These are phyloP conservation scores for Erpornis zantholeuca DNA, from an alignment of 2,113 vertebrate species.

Conservation along the genomic window DNA sequence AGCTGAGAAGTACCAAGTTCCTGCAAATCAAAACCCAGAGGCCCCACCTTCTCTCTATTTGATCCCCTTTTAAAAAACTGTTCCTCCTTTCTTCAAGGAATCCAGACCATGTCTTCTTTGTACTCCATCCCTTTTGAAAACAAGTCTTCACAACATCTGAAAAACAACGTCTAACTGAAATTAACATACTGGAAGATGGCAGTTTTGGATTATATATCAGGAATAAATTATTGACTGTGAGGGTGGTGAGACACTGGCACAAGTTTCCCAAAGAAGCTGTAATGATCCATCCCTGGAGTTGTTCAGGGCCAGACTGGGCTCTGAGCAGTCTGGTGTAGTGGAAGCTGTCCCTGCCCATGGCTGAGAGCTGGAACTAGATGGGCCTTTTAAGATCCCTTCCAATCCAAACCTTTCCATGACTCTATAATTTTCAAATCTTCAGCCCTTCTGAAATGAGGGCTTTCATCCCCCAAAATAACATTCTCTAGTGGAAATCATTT, in stretches of 20 bases:
- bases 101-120: background rate
- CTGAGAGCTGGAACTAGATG: background rate
- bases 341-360: background rate
- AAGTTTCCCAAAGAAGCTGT: background rate
- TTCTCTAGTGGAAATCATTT: background rate
- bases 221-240: background rate
- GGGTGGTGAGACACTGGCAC: background rate
- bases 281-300: background rate
- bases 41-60: background rate
- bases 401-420: background rate
- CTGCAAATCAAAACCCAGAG: background rate
- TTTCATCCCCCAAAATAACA: background rate
- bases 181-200: background rate
- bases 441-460: background rate
- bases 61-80: background rate
- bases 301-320: background rate
- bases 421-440: background rate
- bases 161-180: background rate
- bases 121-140: background rate
- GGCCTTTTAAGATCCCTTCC: background rate
- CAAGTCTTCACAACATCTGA: accelerated
- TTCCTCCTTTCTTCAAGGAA: background rate
- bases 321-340: background rate
- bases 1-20: background rate
- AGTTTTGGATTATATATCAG: background rate